Percentiles rank a stretch among this genome's conserved stretches.
These are phyloP conservation scores for Calyptommatus sinebrachiatus DNA, from an alignment of 2,113 vertebrate species.

Conservation along the genomic window DNA sequence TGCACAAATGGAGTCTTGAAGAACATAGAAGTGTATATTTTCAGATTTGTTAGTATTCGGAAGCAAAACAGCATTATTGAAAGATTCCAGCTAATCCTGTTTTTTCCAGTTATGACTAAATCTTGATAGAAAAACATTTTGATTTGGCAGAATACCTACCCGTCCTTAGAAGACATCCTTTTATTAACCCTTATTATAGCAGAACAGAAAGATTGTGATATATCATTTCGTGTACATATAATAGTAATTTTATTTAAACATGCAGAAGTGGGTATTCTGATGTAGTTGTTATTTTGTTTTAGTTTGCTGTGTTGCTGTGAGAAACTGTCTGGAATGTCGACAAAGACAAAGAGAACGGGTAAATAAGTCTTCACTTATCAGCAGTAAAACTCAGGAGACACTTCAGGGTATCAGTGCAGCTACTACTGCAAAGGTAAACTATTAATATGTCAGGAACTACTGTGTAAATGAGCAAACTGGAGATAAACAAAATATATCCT, in stretches of 20 bases:
- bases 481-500: background rate
- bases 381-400: slow-evolving; percentile 83
- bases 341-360: slow-evolving; percentile 86
- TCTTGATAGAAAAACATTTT: no score
- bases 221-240: no score
- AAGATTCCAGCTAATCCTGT: no score
- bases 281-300: slow-evolving; percentile 24
- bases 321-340: slow-evolving; percentile 93
- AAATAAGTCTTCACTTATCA: slow-evolving; percentile 71
- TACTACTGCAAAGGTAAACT: slow-evolving; percentile 79
- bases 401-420: slow-evolving; percentile 71
- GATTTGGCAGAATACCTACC: no score
- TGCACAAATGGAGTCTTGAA: background rate
- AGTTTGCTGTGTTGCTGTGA: slow-evolving; percentile 97
- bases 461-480: background rate
- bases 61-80: no score
- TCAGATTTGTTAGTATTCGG: no score
- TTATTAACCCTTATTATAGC: background rate
- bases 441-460: background rate
- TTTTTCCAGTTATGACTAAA: no score
- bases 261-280: slow-evolving; percentile 14
- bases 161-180: no score
- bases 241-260: background rate
- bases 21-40: background rate
- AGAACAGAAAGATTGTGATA: background rate